Base-by-base conservation (phyloP, 2,113 vertebrate species). In the Pedetes capensis region DNA sequence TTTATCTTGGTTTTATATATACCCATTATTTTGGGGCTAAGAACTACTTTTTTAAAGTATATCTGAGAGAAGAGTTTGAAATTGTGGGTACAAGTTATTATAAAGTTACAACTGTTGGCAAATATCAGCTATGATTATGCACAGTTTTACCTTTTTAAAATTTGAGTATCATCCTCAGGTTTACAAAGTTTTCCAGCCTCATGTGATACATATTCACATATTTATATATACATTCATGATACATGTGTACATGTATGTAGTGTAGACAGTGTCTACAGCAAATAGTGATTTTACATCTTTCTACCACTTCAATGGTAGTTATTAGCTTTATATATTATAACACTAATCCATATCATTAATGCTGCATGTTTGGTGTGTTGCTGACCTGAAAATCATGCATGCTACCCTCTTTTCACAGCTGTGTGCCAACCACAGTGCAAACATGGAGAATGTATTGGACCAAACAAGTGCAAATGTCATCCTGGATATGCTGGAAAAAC, bases 401-500 rank as follows among this genome's bases (percentile, higher is more conserved):
- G 57, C 0, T 71, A 2, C 95, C 95, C 68, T 97, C n/a, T 98
- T 0, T 97, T 96, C 89, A 80, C 98, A 99, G 99, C 99, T 92
- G 94, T 99, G 64, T 99, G 99, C 94, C 99, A 99, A 75, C 99
- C 99, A 34, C 99, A 98, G 90, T 99, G 99, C 94, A 99, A 99
- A 96, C 99, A 99, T 0, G 99, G 99, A 8, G 99, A 99, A 93
- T 99, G 99, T 20, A 71, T 99, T 47, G 99, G 99, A 95, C 99
- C 99, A 55, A 99, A 99, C 98, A 99, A 99, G 97, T 99, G 99
- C 98, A 99, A 99, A 97, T 99, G 99, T 94, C 98, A 99, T 66
- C 98, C 99, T 0, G 99, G 99, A 91, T 99, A 99, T 97, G 98
- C 99, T 0, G 99, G 99, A 86, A 99, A 99, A 98, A 99, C 99